A percentile compares a stretch with the other conserved stretches of the same genome.
Evolutionary conservation across 1,140 invertebrate genomes (phyloP).

Genomic region (Heliothis subflexa): DNA sequence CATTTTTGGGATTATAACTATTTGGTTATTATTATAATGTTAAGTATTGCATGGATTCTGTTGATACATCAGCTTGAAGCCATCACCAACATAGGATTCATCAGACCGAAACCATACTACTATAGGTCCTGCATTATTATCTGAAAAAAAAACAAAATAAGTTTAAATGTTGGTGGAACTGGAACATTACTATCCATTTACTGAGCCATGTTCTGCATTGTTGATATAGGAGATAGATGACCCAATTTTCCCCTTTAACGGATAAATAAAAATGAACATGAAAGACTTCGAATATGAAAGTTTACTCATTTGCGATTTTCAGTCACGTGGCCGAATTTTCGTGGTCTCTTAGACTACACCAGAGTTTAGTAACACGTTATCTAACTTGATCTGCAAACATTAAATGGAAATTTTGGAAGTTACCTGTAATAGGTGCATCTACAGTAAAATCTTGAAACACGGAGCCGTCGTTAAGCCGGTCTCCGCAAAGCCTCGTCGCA

Average conservation of each 20-base stretch:
- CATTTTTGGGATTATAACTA: neutral
- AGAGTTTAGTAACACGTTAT: too few relatives aligned
- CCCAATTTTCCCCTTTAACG: too few relatives aligned
- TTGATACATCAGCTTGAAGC: constrained; percentile 74
- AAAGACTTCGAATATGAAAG: too few relatives aligned
- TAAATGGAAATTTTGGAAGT: neutral
- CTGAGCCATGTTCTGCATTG: too few relatives aligned
- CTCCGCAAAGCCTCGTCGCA: constrained; percentile 90
- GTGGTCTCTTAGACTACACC: too few relatives aligned
- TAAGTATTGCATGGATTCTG: constrained; percentile 68
- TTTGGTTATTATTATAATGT: constrained; percentile 13
- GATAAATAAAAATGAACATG: too few relatives aligned
- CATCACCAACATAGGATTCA: constrained; percentile 70
- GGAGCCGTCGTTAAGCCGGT: constrained; percentile 90
- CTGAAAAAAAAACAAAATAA: constrained; percentile 59
- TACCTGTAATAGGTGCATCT: constrained; percentile 89
- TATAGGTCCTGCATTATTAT: constrained; percentile 73
- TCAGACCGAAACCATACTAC: constrained; percentile 77
- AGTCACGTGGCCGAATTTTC: too few relatives aligned
- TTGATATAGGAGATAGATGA: too few relatives aligned
- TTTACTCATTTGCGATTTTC: too few relatives aligned
- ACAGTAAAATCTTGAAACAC: constrained; percentile 87
- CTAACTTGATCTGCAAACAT: too few relatives aligned
- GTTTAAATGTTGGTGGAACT: too few relatives aligned
- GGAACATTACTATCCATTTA: too few relatives aligned